These are phyloP conservation scores for Porites evermanni DNA, from an alignment of 92 coral and sea anemone species.

Conservation along the genomic window DNA sequence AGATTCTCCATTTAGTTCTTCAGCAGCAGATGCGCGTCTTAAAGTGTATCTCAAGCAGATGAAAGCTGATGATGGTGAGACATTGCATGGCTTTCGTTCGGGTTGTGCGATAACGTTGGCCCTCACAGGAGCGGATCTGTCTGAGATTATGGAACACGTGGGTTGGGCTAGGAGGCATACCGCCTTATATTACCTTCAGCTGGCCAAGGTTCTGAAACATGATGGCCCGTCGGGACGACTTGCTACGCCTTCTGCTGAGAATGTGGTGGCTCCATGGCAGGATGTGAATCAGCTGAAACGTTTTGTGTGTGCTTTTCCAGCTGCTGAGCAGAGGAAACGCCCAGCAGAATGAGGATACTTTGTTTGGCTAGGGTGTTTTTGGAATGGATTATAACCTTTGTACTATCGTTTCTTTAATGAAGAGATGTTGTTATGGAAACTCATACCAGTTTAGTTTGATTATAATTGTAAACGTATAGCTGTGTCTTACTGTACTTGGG, in stretches of 20 bases:
- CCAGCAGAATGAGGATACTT: too few species aligned
- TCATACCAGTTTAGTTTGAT: too few species aligned
- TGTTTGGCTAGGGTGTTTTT: too few species aligned
- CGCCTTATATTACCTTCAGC: background rate
- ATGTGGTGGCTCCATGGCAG: too few species aligned
- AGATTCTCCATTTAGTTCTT: constrained; percentile 40
- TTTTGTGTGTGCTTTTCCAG: too few species aligned
- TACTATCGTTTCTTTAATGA: too few species aligned
- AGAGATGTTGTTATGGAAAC: too few species aligned
- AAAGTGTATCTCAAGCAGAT: constrained; percentile 46
- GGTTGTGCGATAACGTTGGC: constrained; percentile 50
- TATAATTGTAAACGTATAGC: background rate
- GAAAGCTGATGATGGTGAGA: constrained; percentile 59
- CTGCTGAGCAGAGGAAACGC: too few species aligned
- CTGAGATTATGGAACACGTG: constrained; percentile 51
- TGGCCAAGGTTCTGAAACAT: constrained; percentile 18
- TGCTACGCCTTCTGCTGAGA: too few species aligned
- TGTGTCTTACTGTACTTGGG: background rate
- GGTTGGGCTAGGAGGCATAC: constrained; percentile 50
- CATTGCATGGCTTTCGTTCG: constrained; percentile 58
- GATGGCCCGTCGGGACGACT: constrained; percentile 14
- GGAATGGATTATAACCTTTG: too few species aligned
- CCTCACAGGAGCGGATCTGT: constrained; percentile 26
- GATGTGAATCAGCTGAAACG: too few species aligned
- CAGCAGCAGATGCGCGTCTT: constrained; percentile 58